These are phyloP conservation scores for Ambastaia sidthimunki DNA, from an alignment of 2,797 vertebrate species.

Conservation along the genomic window DNA sequence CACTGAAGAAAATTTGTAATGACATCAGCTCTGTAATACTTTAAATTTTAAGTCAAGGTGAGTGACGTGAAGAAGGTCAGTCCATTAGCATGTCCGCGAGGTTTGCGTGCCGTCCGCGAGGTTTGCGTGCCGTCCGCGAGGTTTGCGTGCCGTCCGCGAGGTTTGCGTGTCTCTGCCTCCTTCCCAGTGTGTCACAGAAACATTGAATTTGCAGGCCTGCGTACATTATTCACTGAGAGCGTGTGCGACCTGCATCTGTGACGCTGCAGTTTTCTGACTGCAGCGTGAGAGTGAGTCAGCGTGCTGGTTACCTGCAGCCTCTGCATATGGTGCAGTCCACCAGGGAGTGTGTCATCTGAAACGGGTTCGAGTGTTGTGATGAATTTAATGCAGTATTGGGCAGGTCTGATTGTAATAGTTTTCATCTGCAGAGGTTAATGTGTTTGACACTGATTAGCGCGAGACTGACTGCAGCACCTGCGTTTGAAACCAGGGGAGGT, in stretches of 20 bases:
- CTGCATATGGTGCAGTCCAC: background rate
- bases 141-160: background rate
- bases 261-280: conserved; percentile 72
- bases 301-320: conserved; percentile 65
- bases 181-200: conserved; percentile 52
- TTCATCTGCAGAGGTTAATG: background rate
- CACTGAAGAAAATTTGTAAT: conserved; percentile 3
- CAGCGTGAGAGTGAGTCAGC: conserved; percentile 62
- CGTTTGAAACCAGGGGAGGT: background rate
- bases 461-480: background rate
- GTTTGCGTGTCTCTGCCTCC: conserved; percentile 28
- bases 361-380: background rate
- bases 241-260: conserved; percentile 61
- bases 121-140: background rate
- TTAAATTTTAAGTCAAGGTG: background rate
- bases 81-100: background rate
- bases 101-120: conserved; percentile 1
- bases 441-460: background rate
- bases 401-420: background rate
- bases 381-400: background rate
- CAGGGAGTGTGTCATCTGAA: background rate
- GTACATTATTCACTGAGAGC: conserved; percentile 75
- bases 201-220: conserved; percentile 67
- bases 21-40: conserved; percentile 13
- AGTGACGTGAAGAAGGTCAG: background rate